Base-by-base conservation (phyloP, 2,113 vertebrate species). In the Sorex fumeus region DNA sequence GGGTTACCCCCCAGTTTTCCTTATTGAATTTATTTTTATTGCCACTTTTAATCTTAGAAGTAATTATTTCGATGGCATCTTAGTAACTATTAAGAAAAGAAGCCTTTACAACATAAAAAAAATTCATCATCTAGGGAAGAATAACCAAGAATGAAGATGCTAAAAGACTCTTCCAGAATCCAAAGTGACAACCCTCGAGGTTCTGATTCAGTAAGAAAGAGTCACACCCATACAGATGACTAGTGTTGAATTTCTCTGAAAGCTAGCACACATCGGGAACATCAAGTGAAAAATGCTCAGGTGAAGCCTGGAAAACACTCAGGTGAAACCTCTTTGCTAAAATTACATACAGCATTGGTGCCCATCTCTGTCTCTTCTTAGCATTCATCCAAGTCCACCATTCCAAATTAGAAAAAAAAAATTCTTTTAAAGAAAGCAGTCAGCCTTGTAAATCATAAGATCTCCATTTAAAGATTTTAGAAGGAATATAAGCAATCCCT, bases 41-140 rank as follows among this genome's bases (percentile, higher is more conserved):
- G 36, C 62, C 71, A 92, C 96, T 89, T 75, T 93, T 28, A 82
- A 82, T 81, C 66, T 92, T 77, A 89, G 80, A 88, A 92, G n/a
- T 85, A 94, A 85, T 76, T 66, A 77, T 45, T 86, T 87, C 89
- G 71, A 93, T 86, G 90, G 83, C 80, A 93, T 53, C 88, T 92
- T 40, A 27, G 30, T 93, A 79, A 81, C n/a, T 91, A 15, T 93
- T 87, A 74, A 86, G 87, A 62, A 88, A 84, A 88, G 62, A 86
- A 81, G 84, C 80, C 91, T 84, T 47, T 23, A 40, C 70, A 90
- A 70, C 80, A 87, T 67, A 87, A 91, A 95, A 91, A 95, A 94
- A 95, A 75, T 94, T 75, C 67, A 34, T 93, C 91, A 32, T 93
- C 27, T 83, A 66, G 79, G 47, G 7, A 64, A 15, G 78, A 78